These are phyloP conservation scores for Psylliodes chrysocephalus DNA, from an alignment of 2,888 invertebrate genomes.

Conservation along the genomic window DNA sequence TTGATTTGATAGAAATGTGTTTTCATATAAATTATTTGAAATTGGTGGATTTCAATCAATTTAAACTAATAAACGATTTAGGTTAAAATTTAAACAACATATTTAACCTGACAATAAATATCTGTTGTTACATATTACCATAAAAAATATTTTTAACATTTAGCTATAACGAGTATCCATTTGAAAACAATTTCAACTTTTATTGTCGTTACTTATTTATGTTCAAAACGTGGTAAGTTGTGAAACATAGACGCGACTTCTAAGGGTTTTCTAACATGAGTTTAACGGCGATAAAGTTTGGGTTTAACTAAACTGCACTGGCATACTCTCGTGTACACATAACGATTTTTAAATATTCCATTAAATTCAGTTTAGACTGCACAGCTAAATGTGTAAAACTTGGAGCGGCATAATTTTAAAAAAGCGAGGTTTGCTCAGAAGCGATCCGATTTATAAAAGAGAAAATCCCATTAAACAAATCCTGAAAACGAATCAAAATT, in stretches of 20 bases:
- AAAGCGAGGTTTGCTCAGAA: neutral
- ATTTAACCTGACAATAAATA: neutral
- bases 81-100: too few species aligned
- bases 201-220: slow-evolving; percentile 23
- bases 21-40: too few species aligned
- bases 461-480: neutral
- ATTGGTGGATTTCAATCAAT: too few species aligned
- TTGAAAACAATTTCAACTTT: slow-evolving; percentile 10
- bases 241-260: slow-evolving; percentile 5
- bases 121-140: neutral
- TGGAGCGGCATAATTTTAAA: neutral
- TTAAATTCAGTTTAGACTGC: slow-evolving; percentile 17
- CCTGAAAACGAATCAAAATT: neutral
- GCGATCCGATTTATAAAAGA: neutral
- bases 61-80: too few species aligned
- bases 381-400: slow-evolving; percentile 7
- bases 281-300: slow-evolving; percentile 24
- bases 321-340: slow-evolving; percentile 8
- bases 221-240: slow-evolving; percentile 15
- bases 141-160: neutral
- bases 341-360: slow-evolving; percentile 26
- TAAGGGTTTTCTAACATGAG: slow-evolving; percentile 15
- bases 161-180: neutral
- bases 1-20: too few species aligned
- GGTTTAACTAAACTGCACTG: slow-evolving; percentile 9